phyloP scores from a whole-genome alignment of 2,113 vertebrate genomes.

The Alces alces region DNA sequence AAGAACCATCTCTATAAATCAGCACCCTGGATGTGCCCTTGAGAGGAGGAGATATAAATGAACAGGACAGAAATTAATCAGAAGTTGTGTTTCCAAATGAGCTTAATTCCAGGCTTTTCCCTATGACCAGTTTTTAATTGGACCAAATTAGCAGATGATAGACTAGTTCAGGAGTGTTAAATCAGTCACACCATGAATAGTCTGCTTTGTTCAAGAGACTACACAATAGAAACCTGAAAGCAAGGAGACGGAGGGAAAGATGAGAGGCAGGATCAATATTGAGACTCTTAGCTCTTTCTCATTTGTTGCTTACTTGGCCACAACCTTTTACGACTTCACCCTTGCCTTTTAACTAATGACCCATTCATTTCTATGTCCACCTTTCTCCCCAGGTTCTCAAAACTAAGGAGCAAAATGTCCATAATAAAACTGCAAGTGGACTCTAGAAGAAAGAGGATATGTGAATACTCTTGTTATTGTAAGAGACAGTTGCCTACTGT shows the following conservation, averaged over 20 bases:
- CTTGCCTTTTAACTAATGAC: slow-evolving; percentile 63
- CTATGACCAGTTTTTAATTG: slow-evolving; percentile 55
- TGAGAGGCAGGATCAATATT: slow-evolving; percentile 51
- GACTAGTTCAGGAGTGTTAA: slow-evolving; percentile 44
- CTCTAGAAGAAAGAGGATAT: slow-evolving; percentile 25
- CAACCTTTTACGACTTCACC: slow-evolving; percentile 57
- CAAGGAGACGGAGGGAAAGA: slow-evolving; percentile 46
- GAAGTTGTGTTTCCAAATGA: slow-evolving; percentile 49
- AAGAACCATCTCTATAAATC: neutral
- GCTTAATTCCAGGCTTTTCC: slow-evolving; percentile 47
- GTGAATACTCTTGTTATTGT: slow-evolving; percentile 40
- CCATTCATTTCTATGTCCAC: slow-evolving; percentile 35
- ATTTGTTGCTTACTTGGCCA: slow-evolving; percentile 46
- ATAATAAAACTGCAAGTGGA: slow-evolving; percentile 40
- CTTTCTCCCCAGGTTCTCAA: slow-evolving; percentile 43
- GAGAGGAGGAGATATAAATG: slow-evolving; percentile 10
- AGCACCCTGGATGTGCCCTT: neutral
- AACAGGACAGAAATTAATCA: slow-evolving; percentile 40
- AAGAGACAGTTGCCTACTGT: slow-evolving; percentile 12
- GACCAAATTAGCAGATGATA: slow-evolving; percentile 52
- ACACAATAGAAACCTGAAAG: slow-evolving; percentile 54
- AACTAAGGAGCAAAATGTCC: slow-evolving; percentile 43
- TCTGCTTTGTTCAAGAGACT: slow-evolving; percentile 35
- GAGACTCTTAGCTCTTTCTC: slow-evolving; percentile 45
- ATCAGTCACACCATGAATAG: slow-evolving; percentile 50